Evolutionary conservation across 2,888 invertebrate genomes (phyloP).

Genomic region (Pollenia angustigena): DNA sequence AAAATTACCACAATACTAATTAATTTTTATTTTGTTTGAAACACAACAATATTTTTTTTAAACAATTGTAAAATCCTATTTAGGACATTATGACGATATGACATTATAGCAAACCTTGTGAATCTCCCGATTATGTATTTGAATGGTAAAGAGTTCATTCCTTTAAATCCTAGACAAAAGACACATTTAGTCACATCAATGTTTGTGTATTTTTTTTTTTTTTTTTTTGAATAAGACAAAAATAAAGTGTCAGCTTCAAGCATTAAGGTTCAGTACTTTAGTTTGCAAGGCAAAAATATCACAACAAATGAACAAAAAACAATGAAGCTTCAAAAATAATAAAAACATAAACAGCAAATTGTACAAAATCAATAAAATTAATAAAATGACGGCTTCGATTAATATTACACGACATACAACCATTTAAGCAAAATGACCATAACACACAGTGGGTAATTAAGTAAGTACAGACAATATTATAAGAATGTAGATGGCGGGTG

Average conservation of each 20-base stretch:
- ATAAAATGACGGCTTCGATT: conserved; percentile 49
- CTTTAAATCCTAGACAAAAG: not conserved
- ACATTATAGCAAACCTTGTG: too few species aligned
- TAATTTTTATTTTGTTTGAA: too few species aligned
- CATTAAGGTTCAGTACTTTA: conserved; percentile 56
- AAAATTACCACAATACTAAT: too few species aligned
- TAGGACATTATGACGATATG: too few species aligned
- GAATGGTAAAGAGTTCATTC: conserved; percentile 32
- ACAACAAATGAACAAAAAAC: not conserved
- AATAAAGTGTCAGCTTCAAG: conserved; percentile 56
- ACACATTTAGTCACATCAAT: not conserved
- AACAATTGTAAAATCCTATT: too few species aligned
- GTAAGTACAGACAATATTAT: not conserved
- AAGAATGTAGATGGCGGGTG: not conserved
- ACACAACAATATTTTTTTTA: too few species aligned
- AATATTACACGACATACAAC: conserved; percentile 6
- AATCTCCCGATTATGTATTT: too few species aligned
- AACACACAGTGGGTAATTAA: not conserved
- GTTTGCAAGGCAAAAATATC: conserved; percentile 43
- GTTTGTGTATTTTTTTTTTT: conserved; percentile 6
- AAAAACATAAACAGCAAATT: conserved; percentile 43
- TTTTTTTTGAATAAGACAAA: too few species aligned
- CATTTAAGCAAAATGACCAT: conserved; percentile 41
- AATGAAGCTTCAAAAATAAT: conserved; percentile 22
- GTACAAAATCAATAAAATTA: conserved; percentile 55